Evolutionary conservation across 1,140 invertebrate species (phyloP).

Genomic region (Listronotus oregonensis): DNA sequence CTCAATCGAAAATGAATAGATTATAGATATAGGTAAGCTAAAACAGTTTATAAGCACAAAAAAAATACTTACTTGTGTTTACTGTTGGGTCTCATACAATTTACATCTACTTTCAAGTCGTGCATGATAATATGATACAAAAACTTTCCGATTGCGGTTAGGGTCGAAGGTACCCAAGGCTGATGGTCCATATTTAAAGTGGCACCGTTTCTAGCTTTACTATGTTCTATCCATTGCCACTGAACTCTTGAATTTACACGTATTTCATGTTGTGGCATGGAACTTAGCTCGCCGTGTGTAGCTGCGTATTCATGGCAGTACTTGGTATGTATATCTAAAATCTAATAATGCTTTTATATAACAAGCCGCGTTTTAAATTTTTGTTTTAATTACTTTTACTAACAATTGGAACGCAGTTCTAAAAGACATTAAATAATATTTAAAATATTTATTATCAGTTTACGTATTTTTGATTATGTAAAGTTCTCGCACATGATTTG

Average conservation of each 20-base stretch:
- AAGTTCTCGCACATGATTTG: too few relatives aligned
- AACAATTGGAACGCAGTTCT: too few relatives aligned
- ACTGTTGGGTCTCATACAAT: conserved; percentile 63
- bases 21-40: too few relatives aligned
- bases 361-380: background rate
- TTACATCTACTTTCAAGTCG: conserved; percentile 81
- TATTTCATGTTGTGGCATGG: conserved; percentile 49
- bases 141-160: conserved; percentile 75
- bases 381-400: background rate
- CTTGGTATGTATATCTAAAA: conserved; percentile 44
- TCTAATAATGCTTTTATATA: conserved; percentile 27
- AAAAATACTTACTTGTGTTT: conserved; percentile 59
- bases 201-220: conserved; percentile 61
- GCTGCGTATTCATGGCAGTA: conserved; percentile 48
- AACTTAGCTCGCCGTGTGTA: conserved; percentile 50
- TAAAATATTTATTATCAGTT: too few relatives aligned
- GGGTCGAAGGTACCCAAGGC: conserved; percentile 65
- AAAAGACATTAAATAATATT: too few relatives aligned
- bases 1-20: too few relatives aligned
- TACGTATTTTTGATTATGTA: too few relatives aligned
- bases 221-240: conserved; percentile 71
- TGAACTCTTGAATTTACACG: conserved; percentile 69
- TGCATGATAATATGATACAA: conserved; percentile 85
- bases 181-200: conserved; percentile 63
- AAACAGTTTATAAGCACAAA: too few relatives aligned